Percentiles rank a stretch among this genome's conserved stretches.
Evolutionary conservation across 2,797 vertebrate species (phyloP).

Genomic region (Melanotaenia pygmaea): DNA sequence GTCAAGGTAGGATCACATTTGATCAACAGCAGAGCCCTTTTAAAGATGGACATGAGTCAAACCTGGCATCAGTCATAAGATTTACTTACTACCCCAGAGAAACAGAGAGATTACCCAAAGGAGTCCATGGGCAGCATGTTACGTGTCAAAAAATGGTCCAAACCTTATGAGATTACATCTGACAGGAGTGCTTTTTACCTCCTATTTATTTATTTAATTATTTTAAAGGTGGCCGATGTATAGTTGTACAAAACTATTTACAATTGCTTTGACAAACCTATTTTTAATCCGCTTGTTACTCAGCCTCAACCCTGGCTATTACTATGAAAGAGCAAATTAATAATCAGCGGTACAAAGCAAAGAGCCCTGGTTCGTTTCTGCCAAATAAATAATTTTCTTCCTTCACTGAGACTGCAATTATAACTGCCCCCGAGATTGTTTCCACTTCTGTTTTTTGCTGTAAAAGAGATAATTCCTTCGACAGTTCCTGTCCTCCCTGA

Average conservation of each 20-base stretch:
- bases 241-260: constrained; percentile 52
- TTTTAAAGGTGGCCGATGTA: constrained; percentile 34
- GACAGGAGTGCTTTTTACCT: constrained; percentile 32
- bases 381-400: constrained; percentile 70
- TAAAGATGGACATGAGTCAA: constrained; percentile 43
- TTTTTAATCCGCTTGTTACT: constrained; percentile 57
- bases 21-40: constrained; percentile 46
- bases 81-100: constrained; percentile 33
- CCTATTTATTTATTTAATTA: constrained; percentile 24
- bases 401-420: constrained; percentile 60
- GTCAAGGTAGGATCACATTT: constrained; percentile 35
- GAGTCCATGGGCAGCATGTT: constrained; percentile 52
- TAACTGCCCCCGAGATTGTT: constrained; percentile 51
- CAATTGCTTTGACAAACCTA: constrained; percentile 46
- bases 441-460: constrained; percentile 50
- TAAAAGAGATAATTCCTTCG: constrained; percentile 36
- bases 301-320: constrained; percentile 35
- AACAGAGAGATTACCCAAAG: constrained; percentile 47
- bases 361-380: constrained; percentile 53
- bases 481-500: constrained; percentile 21
- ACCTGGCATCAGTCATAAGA: constrained; percentile 38
- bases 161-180: constrained; percentile 60
- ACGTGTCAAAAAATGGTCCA: constrained; percentile 31
- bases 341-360: constrained; percentile 68
- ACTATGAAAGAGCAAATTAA: constrained; percentile 63